These are phyloP conservation scores for Thalassaphorura encarpata DNA, from an alignment of 1,140 invertebrate species.

Conservation along the genomic window DNA sequence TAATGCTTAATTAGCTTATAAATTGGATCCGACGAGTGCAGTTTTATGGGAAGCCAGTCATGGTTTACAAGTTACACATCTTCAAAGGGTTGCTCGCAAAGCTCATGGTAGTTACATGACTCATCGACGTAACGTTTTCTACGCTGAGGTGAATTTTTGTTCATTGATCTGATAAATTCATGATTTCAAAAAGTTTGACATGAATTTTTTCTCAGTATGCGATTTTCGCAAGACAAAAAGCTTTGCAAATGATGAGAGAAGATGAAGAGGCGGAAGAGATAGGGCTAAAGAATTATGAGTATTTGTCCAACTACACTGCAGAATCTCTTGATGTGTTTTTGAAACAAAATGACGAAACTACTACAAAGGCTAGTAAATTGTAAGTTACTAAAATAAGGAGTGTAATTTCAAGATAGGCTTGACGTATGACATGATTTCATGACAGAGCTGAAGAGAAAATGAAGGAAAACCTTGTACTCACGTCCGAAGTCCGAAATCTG, in stretches of 20 bases:
- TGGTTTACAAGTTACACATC: conserved; percentile 21
- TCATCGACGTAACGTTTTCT: conserved; percentile 23
- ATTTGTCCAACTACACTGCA: conserved; percentile 17
- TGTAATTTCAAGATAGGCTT: neutral
- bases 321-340: conserved; percentile 25
- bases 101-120: conserved; percentile 21
- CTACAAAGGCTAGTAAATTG: neutral
- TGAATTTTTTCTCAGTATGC: conserved; percentile 12
- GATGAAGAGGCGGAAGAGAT: conserved; percentile 15
- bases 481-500: conserved; percentile 13
- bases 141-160: conserved; percentile 14
- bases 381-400: neutral
- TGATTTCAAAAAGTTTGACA: neutral
- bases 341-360: conserved; percentile 26
- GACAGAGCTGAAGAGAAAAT: conserved; percentile 7
- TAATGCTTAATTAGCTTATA: neutral
- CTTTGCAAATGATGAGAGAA: conserved; percentile 10
- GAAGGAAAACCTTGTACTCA: conserved; percentile 21
- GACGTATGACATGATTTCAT: neutral
- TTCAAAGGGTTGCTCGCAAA: conserved; percentile 27
- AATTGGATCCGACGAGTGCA: conserved; percentile 8
- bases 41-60: conserved; percentile 22
- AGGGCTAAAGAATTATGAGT: conserved; percentile 26
- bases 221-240: conserved; percentile 14
- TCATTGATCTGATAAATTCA: neutral